Percentiles rank a stretch among this genome's conserved stretches.
Conservation (phyloP, 2,113 vertebrate species). For the Brachyistius frenatus region DNA sequence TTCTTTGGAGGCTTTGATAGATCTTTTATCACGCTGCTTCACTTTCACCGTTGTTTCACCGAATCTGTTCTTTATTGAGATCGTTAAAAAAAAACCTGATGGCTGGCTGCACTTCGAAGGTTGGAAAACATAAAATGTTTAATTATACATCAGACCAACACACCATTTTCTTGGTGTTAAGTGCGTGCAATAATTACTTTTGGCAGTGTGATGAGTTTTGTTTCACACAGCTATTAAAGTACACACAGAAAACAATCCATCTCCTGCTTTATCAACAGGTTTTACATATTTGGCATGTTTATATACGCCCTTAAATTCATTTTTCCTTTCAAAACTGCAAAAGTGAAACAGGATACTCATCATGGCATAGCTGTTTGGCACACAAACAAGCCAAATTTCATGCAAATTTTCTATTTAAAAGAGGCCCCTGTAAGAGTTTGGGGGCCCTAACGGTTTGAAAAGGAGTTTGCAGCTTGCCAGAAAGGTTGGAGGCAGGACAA, state of each 20-base stretch:
- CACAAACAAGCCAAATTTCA: conserved; percentile 53
- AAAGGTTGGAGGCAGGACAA: conserved; percentile 64
- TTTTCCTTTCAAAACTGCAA: conserved; percentile 33
- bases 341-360: conserved; percentile 53
- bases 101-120: conserved; percentile 37
- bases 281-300: conserved; percentile 54
- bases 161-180: conserved; percentile 48
- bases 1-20: conserved; percentile 8
- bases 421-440: conserved; percentile 49
- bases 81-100: conserved; percentile 33
- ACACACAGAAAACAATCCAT: conserved; percentile 32
- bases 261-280: conserved; percentile 44
- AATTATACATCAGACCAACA: conserved; percentile 39
- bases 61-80: conserved; percentile 48
- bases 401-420: conserved; percentile 59
- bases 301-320: conserved; percentile 41
- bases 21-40: conserved; percentile 15
- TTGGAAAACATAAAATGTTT: conserved; percentile 51
- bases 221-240: conserved; percentile 38
- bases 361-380: conserved; percentile 54
- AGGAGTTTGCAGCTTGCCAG: conserved; percentile 39
- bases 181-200: conserved; percentile 40
- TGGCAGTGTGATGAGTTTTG: conserved; percentile 37
- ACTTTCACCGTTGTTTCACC: not conserved
- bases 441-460: conserved; percentile 48